Conservation (phyloP, 2,888 invertebrate species). For the Masnerella sp. region DNA sequence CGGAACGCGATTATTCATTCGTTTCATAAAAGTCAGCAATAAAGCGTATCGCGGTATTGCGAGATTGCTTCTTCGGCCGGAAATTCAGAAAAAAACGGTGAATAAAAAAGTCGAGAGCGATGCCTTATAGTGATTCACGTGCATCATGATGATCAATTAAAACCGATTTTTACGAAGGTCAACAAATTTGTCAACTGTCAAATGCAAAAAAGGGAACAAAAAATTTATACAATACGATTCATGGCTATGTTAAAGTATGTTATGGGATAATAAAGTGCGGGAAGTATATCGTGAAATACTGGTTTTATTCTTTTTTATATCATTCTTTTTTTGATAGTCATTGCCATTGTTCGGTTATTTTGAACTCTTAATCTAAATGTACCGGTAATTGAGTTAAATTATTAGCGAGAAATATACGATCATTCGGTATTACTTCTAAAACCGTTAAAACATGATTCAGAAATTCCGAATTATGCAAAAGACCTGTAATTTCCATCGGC, state of each 20-base stretch:
- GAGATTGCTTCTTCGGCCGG: slow-evolving; percentile 23
- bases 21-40: slow-evolving; percentile 41
- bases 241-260: no score
- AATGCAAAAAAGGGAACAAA: neutral
- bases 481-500: slow-evolving; percentile 21
- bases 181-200: slow-evolving; percentile 27
- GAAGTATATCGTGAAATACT: no score
- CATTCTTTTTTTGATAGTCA: neutral
- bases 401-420: neutral
- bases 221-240: no score
- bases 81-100: slow-evolving; percentile 25
- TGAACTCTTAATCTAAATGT: no score
- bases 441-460: slow-evolving; percentile 35
- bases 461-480: slow-evolving; percentile 43
- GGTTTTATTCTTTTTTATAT: slow-evolving; percentile 5
- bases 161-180: slow-evolving; percentile 7
- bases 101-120: slow-evolving; percentile 9
- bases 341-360: neutral
- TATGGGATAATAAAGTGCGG: no score
- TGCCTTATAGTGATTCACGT: slow-evolving; percentile 18
- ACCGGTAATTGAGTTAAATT: no score
- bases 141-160: slow-evolving; percentile 43
- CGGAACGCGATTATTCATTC: slow-evolving; percentile 32
- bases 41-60: slow-evolving; percentile 30
- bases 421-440: neutral